These are phyloP conservation scores for Pachyuromys duprasi DNA, from an alignment of 2,797 vertebrate genomes.

Conservation along the genomic window DNA sequence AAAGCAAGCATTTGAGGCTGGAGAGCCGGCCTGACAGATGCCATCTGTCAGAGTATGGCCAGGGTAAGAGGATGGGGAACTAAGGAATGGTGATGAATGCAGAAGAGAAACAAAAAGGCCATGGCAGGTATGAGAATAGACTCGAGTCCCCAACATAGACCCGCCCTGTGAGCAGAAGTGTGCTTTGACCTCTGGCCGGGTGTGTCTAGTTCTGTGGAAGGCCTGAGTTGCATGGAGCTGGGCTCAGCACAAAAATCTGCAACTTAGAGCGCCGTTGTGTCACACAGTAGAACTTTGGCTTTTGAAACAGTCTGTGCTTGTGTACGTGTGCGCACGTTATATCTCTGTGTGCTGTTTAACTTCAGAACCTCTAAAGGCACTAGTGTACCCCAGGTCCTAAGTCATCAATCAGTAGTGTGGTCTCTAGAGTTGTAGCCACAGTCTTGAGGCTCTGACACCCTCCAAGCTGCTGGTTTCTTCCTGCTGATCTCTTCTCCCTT, in stretches of 20 bases:
- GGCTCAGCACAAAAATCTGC: not conserved
- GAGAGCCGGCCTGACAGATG: constrained; percentile 78
- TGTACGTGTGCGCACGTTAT: too few relatives aligned
- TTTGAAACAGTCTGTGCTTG: not conserved
- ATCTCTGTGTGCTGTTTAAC: not conserved
- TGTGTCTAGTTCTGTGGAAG: not conserved
- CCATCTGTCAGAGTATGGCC: constrained; percentile 65
- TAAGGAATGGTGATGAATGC: not conserved
- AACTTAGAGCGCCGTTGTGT: not conserved
- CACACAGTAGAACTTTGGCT: not conserved
- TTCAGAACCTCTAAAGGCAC: not conserved
- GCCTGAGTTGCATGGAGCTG: not conserved
- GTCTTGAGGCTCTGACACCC: not conserved
- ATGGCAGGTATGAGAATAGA: not conserved
- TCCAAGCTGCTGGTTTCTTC: not conserved
- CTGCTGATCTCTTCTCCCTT: not conserved
- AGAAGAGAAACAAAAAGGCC: not conserved
- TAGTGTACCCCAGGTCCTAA: not conserved
- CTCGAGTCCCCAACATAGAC: too few relatives aligned
- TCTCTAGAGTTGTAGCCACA: not conserved
- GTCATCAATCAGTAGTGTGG: not conserved
- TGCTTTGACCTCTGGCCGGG: not conserved
- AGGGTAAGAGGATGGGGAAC: constrained; percentile 82
- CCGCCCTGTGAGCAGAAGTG: not conserved
- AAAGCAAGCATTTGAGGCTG: constrained; percentile 71